These are phyloP conservation scores for Sussaba pulchella DNA, from an alignment of 2,888 invertebrate species.

Conservation along the genomic window DNA sequence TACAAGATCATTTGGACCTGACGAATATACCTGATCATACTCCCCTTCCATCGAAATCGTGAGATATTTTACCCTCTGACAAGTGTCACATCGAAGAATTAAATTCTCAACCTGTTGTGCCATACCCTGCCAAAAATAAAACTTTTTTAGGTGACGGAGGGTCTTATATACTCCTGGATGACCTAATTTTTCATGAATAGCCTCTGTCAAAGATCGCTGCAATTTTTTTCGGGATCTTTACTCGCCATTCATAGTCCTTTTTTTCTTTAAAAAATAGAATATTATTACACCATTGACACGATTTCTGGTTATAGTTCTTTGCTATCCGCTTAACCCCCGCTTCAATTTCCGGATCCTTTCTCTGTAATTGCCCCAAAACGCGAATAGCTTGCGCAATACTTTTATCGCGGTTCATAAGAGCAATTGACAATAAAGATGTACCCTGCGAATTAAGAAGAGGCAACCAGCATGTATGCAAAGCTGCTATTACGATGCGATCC, in stretches of 20 bases:
- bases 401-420: background rate
- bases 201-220: constrained; percentile 24
- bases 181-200: constrained; percentile 50
- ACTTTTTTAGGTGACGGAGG: constrained; percentile 20
- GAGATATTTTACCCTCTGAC: constrained; percentile 38
- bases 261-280: background rate
- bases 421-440: constrained; percentile 1
- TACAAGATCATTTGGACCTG: constrained; percentile 17
- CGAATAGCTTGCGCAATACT: background rate
- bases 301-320: too few species aligned
- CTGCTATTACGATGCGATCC: constrained; percentile 1
- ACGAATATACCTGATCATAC: constrained; percentile 4
- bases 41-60: constrained; percentile 25
- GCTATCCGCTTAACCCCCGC: background rate
- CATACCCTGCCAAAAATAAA: constrained; percentile 47
- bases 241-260: constrained; percentile 12
- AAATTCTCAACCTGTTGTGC: constrained; percentile 20
- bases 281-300: background rate
- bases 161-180: constrained; percentile 59
- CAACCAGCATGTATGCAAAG: too few species aligned
- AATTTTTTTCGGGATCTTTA: constrained; percentile 47
- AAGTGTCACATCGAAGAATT: constrained; percentile 46
- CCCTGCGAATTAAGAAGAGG: background rate
- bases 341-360: background rate
- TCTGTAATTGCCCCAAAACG: constrained; percentile 6